phyloP scores from a whole-genome alignment of 2,113 vertebrate species.

The Rhinopomastus cyanomelas region DNA sequence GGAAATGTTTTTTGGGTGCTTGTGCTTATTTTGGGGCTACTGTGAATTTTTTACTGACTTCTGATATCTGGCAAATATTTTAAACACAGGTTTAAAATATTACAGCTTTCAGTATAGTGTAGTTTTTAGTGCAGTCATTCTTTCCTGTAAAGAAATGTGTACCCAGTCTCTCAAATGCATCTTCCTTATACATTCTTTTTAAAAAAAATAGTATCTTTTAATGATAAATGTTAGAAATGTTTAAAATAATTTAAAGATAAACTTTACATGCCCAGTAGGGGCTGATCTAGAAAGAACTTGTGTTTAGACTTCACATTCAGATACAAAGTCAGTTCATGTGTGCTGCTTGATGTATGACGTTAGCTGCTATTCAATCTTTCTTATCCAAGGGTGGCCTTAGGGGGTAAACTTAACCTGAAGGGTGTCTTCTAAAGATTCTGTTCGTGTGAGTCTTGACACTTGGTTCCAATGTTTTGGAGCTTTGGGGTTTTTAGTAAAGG shows the following conservation, averaged over 20 bases:
- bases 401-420: not conserved
- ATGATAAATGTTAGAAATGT: not conserved
- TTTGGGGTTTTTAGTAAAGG: not conserved
- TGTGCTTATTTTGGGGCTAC: not conserved
- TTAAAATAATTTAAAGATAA: not conserved
- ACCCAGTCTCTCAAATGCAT: not conserved
- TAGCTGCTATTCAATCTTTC: not conserved
- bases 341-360: not conserved
- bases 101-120: not conserved
- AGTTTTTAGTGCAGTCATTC: not conserved
- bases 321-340: not conserved
- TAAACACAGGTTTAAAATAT: constrained; percentile 42
- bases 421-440: not conserved
- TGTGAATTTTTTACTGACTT: not conserved
- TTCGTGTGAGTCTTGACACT: not conserved
- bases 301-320: not conserved
- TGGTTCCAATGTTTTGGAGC: not conserved
- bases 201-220: not conserved
- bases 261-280: not conserved
- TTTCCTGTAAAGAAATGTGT: not conserved
- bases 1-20: not conserved
- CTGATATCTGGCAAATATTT: constrained; percentile 19
- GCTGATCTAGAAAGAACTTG: not conserved
- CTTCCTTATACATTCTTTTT: not conserved
- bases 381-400: not conserved